These are phyloP conservation scores for Ptychochromis oligacanthus DNA, from an alignment of 2,113 vertebrate species.

Conservation along the genomic window DNA sequence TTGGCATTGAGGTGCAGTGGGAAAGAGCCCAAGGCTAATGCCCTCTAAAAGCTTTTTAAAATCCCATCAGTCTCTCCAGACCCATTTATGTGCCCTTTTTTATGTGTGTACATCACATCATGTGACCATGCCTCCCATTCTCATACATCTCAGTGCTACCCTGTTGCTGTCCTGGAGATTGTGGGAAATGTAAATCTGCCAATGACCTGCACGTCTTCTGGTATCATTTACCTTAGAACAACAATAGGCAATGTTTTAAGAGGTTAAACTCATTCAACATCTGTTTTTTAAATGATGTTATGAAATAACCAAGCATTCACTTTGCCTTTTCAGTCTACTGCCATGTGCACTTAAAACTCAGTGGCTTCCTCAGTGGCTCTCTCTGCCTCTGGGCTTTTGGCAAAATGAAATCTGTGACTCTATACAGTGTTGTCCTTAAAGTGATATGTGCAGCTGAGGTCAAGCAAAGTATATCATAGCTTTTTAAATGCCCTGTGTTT, in stretches of 20 bases:
- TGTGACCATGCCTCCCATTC: conserved; percentile 63
- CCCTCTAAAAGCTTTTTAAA: conserved; percentile 84
- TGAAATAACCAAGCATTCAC: neutral
- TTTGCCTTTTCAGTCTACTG: neutral
- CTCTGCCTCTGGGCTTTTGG: conserved; percentile 14
- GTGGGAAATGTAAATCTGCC: conserved; percentile 10
- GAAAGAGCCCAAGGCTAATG: conserved; percentile 80
- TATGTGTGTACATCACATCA: conserved; percentile 73
- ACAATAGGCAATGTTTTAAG: neutral
- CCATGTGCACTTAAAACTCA: neutral
- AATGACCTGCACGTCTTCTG: conserved; percentile 13
- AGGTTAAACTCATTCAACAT: neutral
- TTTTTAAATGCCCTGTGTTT: neutral
- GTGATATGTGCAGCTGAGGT: conserved; percentile 16
- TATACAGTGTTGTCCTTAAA: conserved; percentile 6
- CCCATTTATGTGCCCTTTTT: conserved; percentile 75
- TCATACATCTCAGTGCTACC: conserved; percentile 58
- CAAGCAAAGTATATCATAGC: neutral
- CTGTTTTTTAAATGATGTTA: neutral
- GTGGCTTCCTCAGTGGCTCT: conserved; percentile 1
- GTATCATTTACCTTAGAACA: conserved; percentile 4
- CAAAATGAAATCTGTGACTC: conserved; percentile 27
- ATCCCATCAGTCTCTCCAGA: conserved; percentile 79
- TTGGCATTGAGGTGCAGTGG: conserved; percentile 77
- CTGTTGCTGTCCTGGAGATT: conserved; percentile 41